phyloP scores from a whole-genome alignment of 2,113 vertebrate genomes.

The Sylvia atricapilla region DNA sequence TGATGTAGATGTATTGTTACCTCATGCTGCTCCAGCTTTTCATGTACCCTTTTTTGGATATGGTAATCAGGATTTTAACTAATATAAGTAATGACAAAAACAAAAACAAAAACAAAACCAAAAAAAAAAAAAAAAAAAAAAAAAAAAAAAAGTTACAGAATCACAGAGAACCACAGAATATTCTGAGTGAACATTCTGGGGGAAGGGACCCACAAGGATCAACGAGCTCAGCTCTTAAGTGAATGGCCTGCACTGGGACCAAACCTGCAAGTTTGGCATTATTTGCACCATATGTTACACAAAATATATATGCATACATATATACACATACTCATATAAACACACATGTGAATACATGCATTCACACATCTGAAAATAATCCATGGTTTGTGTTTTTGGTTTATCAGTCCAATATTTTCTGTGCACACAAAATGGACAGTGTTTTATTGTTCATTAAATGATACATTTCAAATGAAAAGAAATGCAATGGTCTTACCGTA shows the following conservation, averaged over 20 bases:
- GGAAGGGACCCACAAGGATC: not conserved
- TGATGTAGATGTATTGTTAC: not conserved
- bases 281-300: not conserved
- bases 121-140: too few relatives aligned
- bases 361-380: not conserved
- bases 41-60: not conserved
- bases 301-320: not conserved
- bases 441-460: not conserved
- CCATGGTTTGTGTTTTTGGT: fast-evolving
- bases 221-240: fast-evolving
- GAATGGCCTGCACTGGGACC: not conserved
- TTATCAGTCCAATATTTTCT: not conserved
- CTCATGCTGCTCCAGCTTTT: not conserved
- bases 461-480: not conserved
- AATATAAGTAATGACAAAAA: not conserved
- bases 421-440: not conserved
- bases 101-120: too few relatives aligned
- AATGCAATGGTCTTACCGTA: not conserved
- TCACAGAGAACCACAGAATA: not conserved
- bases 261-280: not conserved
- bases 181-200: not conserved
- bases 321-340: not conserved
- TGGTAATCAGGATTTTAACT: not conserved
- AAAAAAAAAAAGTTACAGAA: too few relatives aligned
- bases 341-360: not conserved